Conservation (phyloP, 2,797 vertebrate genomes). For the Tympanoctomys barrerae region DNA sequence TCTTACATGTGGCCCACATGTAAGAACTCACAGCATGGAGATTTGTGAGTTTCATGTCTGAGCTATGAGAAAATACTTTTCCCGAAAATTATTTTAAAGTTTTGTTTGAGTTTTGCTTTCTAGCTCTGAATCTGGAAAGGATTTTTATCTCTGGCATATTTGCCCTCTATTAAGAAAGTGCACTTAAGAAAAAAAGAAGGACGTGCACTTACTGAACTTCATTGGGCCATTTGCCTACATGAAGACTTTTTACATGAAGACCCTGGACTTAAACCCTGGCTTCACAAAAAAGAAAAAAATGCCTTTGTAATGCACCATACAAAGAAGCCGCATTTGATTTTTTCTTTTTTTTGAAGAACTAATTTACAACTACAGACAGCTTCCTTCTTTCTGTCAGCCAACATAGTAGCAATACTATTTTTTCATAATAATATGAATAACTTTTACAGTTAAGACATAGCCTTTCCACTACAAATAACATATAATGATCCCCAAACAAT, state of each 20-base stretch:
- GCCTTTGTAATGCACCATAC: neutral
- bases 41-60: neutral
- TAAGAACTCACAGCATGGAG: neutral
- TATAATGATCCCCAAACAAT: slow-evolving; percentile 5
- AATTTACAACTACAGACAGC: neutral
- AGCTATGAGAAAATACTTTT: slow-evolving; percentile 20
- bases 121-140: neutral
- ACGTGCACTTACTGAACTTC: neutral
- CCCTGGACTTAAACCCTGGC: neutral
- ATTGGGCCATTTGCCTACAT: neutral
- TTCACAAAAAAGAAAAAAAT: neutral
- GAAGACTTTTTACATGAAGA: neutral
- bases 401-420: neutral
- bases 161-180: slow-evolving; percentile 20
- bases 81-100: neutral
- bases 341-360: neutral
- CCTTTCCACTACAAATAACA: neutral
- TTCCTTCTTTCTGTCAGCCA: neutral
- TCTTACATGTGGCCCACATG: neutral
- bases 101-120: slow-evolving; percentile 11
- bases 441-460: neutral
- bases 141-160: neutral
- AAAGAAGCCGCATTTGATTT: neutral
- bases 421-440: neutral
- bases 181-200: neutral